phyloP scores from a whole-genome alignment of 2,797 vertebrate species.

The Chromobotia macracanthus region DNA sequence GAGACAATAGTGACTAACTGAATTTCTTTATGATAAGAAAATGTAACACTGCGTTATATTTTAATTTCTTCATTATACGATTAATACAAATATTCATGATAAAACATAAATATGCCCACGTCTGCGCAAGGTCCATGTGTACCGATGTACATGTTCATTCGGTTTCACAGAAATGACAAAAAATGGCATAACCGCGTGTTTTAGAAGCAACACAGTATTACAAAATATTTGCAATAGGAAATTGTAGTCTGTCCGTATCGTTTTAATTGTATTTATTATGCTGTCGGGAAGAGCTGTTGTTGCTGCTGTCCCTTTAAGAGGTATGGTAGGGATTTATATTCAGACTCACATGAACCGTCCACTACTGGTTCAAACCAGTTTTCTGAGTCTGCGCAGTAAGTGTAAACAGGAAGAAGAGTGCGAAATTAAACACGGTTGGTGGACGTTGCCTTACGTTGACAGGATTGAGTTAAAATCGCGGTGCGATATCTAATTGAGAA shows the following conservation, averaged over 20 bases:
- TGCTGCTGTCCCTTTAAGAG: constrained; percentile 49
- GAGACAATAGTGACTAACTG: not conserved
- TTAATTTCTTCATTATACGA: not conserved
- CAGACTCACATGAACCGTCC: constrained; percentile 69
- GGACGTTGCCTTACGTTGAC: constrained; percentile 48
- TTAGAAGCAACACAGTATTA: not conserved
- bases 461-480: constrained; percentile 5
- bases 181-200: not conserved
- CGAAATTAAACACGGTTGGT: constrained; percentile 38
- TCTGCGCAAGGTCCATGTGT: constrained; percentile 19
- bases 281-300: not conserved
- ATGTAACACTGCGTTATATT: not conserved
- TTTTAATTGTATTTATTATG: not conserved
- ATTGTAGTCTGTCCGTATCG: not conserved
- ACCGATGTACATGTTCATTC: not conserved
- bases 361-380: constrained; percentile 87
- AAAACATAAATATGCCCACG: not conserved
- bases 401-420: constrained; percentile 82
- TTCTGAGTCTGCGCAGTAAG: constrained; percentile 87
- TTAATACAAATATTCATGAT: not conserved
- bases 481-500: not conserved
- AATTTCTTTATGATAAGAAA: not conserved
- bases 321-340: constrained; percentile 66
- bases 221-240: not conserved
- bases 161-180: not conserved